Evolutionary conservation across 1,140 invertebrate genomes (phyloP), one percentile per base, ranked within the genome.

Genomic region (Lordiphosa collinella): DNA sequence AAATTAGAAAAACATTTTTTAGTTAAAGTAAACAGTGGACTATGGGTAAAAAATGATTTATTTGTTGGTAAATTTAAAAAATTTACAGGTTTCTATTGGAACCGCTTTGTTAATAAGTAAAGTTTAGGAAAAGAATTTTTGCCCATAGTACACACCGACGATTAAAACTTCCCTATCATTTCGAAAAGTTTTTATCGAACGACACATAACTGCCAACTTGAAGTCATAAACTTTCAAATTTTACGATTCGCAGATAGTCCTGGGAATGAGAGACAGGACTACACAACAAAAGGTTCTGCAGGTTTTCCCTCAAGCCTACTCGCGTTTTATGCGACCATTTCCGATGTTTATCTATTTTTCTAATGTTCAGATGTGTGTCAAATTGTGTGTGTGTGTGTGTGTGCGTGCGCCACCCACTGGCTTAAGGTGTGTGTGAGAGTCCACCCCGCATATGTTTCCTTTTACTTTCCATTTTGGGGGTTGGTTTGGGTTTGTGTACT

Each of bases 241-340:
- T 67, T 43, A 67, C 60, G 64, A 57, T 67, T 63, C 35, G 6
- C 13, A 50, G 59, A 67, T 52, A 63, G 59, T 11, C 40, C 1
- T 8, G 8, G 7, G 6, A 29, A 44, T n/a, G 14, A 29, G 25
- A 8, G 5, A 14, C 12, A 29, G 11, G 9, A 35, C 31, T 43
- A 14, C 12, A 6, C 25, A 29, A 29, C 25, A 8, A 29, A 29
- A 29, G 25, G 25, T 29, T 29, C 25, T 7, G 25, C 25, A 8
- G 25, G 13, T 32, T 7, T 11, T 7, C n/a, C 12, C 31, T 9
- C 9, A 31, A 41, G 35, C 5, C 47, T 13, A 44, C 56, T 54
- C 11, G 38, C 52, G 44, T 60, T 59, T 60, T 60, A 72, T 65
- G 61, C 38, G 16, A 52, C 35, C 51, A 58, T 63, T 73, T 73